Percentiles rank a stretch among this genome's conserved stretches.
phyloP scores from a whole-genome alignment of 2,888 invertebrate species.

The Cryptocephalus moraei region DNA sequence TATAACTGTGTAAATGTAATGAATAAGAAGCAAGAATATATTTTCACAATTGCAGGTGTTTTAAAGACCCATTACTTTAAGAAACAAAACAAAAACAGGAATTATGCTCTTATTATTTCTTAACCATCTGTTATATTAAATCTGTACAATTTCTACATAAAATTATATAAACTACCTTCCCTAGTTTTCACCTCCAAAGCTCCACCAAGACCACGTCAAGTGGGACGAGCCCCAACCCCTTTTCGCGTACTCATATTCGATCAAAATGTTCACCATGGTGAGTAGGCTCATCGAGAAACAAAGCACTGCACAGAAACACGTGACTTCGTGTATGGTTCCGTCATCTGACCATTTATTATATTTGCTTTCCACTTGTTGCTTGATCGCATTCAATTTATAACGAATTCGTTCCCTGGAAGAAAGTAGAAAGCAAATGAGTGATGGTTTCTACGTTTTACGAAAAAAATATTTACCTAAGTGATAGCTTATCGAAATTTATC shows the following conservation, averaged over 20 bases:
- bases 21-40: too few species aligned
- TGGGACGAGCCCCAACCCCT: constrained; percentile 14
- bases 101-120: too few species aligned
- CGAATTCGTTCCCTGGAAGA: constrained; percentile 21
- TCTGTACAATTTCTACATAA: too few species aligned
- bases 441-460: background rate
- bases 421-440: constrained; percentile 5
- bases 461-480: constrained; percentile 15
- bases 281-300: constrained; percentile 34
- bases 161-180: too few species aligned
- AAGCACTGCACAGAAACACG: constrained; percentile 28
- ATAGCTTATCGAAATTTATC: constrained; percentile 6
- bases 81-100: too few species aligned
- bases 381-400: constrained; percentile 14
- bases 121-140: too few species aligned
- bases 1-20: too few species aligned
- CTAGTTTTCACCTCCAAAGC: background rate
- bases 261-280: constrained; percentile 29
- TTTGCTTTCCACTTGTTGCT: constrained; percentile 14
- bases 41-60: too few species aligned
- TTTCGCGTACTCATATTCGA: constrained; percentile 29
- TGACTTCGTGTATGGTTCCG: constrained; percentile 29
- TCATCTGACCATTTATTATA: constrained; percentile 24
- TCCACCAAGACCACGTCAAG: constrained; percentile 13
- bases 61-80: too few species aligned